phyloP scores from a whole-genome alignment of 2,113 vertebrate genomes.

The Neomonachus schauinslandi region DNA sequence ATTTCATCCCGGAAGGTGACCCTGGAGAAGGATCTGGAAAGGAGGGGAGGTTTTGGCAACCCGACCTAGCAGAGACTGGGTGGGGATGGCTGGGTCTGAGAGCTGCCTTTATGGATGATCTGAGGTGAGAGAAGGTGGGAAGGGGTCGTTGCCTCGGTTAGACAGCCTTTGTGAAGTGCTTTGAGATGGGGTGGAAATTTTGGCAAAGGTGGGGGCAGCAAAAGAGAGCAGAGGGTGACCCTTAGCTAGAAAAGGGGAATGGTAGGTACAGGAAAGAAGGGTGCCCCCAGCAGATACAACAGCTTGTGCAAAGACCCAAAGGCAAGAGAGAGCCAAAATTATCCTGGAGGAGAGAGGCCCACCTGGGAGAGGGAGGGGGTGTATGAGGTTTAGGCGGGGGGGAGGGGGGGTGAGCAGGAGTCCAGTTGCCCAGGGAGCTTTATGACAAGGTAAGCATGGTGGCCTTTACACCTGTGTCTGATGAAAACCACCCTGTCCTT shows the following conservation, averaged over 20 bases:
- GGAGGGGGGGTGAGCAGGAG: no score
- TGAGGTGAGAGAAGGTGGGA: neutral
- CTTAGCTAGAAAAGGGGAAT: neutral
- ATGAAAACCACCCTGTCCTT: neutral
- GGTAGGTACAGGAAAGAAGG: neutral
- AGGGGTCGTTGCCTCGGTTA: no score
- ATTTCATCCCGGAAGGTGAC: neutral
- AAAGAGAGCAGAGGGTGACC: neutral
- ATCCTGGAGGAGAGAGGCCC: neutral
- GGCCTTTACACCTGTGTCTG: neutral
- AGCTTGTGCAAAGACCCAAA: neutral
- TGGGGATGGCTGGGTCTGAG: neutral
- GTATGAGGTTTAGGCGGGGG: neutral
- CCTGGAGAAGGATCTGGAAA: neutral
- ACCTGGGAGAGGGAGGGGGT: neutral
- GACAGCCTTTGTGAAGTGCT: neutral
- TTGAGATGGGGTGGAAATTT: neutral
- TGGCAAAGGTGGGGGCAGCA: neutral
- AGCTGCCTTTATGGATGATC: neutral
- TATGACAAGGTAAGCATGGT: neutral
- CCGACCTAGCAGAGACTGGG: neutral
- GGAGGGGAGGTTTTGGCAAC: neutral
- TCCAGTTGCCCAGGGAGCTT: neutral
- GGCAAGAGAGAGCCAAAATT: neutral
- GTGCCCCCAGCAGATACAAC: neutral